These are phyloP conservation scores for Geophilus truncorum DNA, from an alignment of 2,888 invertebrate species.

Conservation along the genomic window DNA sequence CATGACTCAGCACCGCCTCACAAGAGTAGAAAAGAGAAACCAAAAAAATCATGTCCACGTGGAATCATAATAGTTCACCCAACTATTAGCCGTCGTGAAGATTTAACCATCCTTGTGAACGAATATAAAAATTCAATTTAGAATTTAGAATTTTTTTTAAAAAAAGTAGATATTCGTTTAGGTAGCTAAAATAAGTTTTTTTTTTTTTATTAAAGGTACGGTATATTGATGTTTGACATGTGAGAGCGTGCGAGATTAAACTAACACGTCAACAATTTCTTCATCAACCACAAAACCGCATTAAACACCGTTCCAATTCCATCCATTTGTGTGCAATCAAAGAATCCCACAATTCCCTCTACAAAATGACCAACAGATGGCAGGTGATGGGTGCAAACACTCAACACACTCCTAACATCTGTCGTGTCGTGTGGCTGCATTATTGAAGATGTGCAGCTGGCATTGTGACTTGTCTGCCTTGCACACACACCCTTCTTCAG, in stretches of 20 bases:
- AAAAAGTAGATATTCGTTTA: too few relatives aligned
- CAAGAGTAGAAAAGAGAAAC: neutral
- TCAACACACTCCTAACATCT: constrained; percentile 11
- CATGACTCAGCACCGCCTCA: constrained; percentile 3
- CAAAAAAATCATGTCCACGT: neutral
- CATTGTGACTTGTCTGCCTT: neutral
- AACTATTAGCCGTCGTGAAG: neutral
- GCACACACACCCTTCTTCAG: neutral
- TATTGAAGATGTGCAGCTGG: neutral
- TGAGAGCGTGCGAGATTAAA: neutral
- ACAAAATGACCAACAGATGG: constrained; percentile 20
- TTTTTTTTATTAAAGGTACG: too few relatives aligned
- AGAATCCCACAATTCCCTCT: neutral
- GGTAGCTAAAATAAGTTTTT: too few relatives aligned
- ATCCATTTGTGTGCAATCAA: constrained; percentile 2
- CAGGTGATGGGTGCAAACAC: constrained; percentile 15
- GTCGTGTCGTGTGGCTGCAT: neutral
- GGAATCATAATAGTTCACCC: constrained; percentile 8
- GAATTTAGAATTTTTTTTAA: neutral
- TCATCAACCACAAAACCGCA: neutral
- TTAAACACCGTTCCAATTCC: neutral
- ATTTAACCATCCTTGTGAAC: neutral
- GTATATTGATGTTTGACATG: too few relatives aligned
- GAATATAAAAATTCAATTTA: neutral
- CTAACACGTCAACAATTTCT: neutral